Base-by-base conservation (phyloP, 1,140 invertebrate species). In the Ceratoteleas bidentatus region DNA sequence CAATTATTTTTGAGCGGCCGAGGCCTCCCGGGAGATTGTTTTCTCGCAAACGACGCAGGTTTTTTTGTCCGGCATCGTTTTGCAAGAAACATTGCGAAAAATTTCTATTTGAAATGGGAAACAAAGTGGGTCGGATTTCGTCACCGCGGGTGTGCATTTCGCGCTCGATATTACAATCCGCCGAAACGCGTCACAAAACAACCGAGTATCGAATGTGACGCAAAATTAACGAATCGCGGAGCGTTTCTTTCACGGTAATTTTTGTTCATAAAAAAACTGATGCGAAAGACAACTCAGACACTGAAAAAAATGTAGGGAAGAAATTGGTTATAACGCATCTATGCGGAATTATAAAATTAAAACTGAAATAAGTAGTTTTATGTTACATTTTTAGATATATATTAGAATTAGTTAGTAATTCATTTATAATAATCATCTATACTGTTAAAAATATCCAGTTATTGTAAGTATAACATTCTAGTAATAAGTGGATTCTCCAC, bases 1-100 rank as follows among this genome's bases (percentile, higher is more conserved):
- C 54, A 66, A 78, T 78, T 78, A 79, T 72, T 79, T 79, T 79
- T 66, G 62, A 72, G 47, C 66, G 66, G 72, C 66, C 68, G 68
- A 79, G 76, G 68, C 47, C 76, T 68, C 61, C 49, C 40, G 62
- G 61, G 68, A 72, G 68, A 79, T 72, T 79, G 76, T 79, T 79
- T 79, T n/a, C 76, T 60, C 68, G 68, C 64, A 62, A 68, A 61
- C 45, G 54, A 14, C 32, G 38, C 47, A 53, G 38, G n/a, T 36
- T 78, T 78, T 78, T 78, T 78, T 72, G 75, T 78, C 38, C 13
- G 45, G 2, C 53, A 24, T 52, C 66, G 66, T 78, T 78, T 78
- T 72, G 75, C 53, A 78, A 72, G 75, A 60, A 78, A 34, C 61
- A 16, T 78, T 78, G 75, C 66, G 66, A 70, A 65, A 76, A 78